These are phyloP conservation scores for Drosophila monieri DNA, from an alignment of 2,888 invertebrate genomes.

Conservation along the genomic window DNA sequence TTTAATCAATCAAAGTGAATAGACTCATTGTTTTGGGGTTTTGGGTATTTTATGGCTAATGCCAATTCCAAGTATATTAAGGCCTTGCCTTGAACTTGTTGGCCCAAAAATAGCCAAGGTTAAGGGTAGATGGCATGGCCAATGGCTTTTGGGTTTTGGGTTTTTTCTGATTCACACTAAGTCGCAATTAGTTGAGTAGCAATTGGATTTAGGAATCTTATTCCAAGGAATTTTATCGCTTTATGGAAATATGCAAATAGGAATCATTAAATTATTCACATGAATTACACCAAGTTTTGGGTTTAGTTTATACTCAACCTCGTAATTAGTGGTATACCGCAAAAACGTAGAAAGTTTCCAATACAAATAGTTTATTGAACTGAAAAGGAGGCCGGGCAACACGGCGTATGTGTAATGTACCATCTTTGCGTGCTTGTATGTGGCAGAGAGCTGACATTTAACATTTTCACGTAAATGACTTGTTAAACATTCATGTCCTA, in stretches of 20 bases:
- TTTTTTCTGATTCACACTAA: constrained; percentile 20
- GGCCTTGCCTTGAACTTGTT: constrained; percentile 77
- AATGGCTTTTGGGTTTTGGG: constrained; percentile 15
- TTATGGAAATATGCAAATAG: constrained; percentile 38
- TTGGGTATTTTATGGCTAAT: constrained; percentile 54
- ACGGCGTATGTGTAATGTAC: constrained; percentile 31
- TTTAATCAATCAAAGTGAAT: constrained; percentile 40
- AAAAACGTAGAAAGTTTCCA: constrained; percentile 13
- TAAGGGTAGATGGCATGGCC: constrained; percentile 41
- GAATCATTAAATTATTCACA: constrained; percentile 41
- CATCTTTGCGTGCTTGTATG: constrained; percentile 16
- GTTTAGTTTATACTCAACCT: constrained; percentile 13
- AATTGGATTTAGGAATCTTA: constrained; percentile 47
- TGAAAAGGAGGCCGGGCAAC: constrained; percentile 20
- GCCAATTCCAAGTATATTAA: constrained; percentile 42
- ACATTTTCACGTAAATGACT: constrained; percentile 53
- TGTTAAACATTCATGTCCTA: constrained; percentile 59
- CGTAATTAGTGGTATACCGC: constrained; percentile 23
- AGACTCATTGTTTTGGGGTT: constrained; percentile 33
- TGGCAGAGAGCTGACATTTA: constrained; percentile 52
- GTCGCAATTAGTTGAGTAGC: constrained; percentile 36
- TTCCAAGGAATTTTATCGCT: constrained; percentile 41
- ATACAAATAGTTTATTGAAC: constrained; percentile 40
- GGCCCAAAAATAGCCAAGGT: constrained; percentile 61
- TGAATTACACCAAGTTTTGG: constrained; percentile 13